Evolutionary conservation across 2,797 vertebrate genomes (phyloP), one percentile per base, ranked within the genome.

Genomic region (Urophycis tenuis): DNA sequence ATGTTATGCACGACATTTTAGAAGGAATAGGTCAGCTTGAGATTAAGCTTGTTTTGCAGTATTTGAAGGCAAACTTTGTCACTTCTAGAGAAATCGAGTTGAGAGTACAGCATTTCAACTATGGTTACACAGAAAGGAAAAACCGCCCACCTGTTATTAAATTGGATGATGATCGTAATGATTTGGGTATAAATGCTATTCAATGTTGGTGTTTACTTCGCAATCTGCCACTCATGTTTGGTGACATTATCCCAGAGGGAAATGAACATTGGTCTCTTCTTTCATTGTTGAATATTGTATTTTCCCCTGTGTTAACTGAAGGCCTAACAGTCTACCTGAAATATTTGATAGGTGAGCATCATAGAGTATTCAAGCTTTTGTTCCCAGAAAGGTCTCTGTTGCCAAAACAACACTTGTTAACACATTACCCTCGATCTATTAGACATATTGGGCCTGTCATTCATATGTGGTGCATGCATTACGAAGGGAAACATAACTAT

Each of bases 81-180:
- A 36, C 60, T 30, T 70, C 60, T 30, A 30, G 29, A 0, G 25
- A 76, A 71, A 39, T 76, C 5, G 69, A 67, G 32, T 32, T 6
- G 36, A 75, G 71, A 64, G 74, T 74, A 33, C 34, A 77, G 75
- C 77, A 34, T 74, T 76, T 76, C 14, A 71, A 71, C 39, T 76
- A 76, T 71, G 69, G 69, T n/a, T 71, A 71, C 22, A 41, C 32
- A 17, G 75, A 76, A 15, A 14, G 14, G 71, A 76, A 76, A 64
- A 36, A 76, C 75, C 71, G 31, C 30, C 75, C 67, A 6, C 75
- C 67, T 76, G 64, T 64, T 36, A 8, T 76, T 14, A 72, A 32
- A 15, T 49, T 72, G 29, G 17, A 10, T 5, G 12, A 53, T 17
- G 69, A 25, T 14, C 49, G 36, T 15, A 71, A 72, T 72, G 39